Evolutionary conservation across 1,140 invertebrate species (phyloP), one percentile per base, ranked within the genome.

Genomic region (Helicoverpa armigera): DNA sequence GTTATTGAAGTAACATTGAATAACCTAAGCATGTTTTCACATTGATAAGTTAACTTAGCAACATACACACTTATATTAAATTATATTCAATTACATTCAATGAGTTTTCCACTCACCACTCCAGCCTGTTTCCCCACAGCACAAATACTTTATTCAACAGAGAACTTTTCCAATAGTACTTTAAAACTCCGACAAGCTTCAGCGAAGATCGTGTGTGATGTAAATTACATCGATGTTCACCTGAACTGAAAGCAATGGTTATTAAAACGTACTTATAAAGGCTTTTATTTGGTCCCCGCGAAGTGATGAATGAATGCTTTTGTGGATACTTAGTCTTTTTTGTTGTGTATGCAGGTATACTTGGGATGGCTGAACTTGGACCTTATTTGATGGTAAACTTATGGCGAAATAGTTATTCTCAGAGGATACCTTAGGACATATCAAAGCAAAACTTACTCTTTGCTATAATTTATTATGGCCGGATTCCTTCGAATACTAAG

Each of bases 141-240:
- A 23, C 53, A 72, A 50, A 72, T 72, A 54, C 50, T 54, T 54
- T 72, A 72, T 72, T 72, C 69, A 72, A 4, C 5, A 29, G 50
- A 16, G 54, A 72, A 72, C 50, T 72, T 72, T 54, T 18, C 69
- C 69, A 72, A 72, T 72, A 72, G 69, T 72, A 72, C 69, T 72
- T 72, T 54, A 72, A 69, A 72, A 72, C 69, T 72, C 29, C 10
- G 50, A 50, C 16, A 69, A 48, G 69, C 50, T 54, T 72, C 13
- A 4, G n/a, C 11, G n/a, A 53, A 72, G 50, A 72, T 29, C 69
- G 69, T 72, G 23, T 72, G 69, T 72, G 69, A 72, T 53, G 48
- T 51, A 72, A 72, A 72, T 72, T 54, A 23, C 35, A 43, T 43
- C 23, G 50, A 51, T 53, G 18, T 23, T 72, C 69, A 54, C 50